A percentile compares a stretch with the other conserved stretches of the same genome.
Conservation (phyloP, 2,797 vertebrate genomes). For the Pitangus sulphuratus region DNA sequence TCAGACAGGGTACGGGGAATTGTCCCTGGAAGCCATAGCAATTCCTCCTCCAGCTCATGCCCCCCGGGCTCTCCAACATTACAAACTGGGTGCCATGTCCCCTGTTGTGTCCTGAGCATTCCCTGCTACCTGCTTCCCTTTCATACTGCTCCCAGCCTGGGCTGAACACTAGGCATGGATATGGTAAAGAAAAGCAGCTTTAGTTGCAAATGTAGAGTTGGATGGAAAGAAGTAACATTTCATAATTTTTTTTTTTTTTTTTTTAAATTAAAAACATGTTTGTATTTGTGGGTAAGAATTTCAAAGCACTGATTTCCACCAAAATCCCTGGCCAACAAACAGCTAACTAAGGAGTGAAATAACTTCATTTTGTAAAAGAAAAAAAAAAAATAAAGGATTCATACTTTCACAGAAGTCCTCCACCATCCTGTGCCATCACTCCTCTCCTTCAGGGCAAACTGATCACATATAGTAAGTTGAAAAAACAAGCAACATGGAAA, state of each 20-base stretch:
- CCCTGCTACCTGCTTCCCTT: neutral
- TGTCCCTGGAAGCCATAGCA: neutral
- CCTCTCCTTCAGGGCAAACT: neutral
- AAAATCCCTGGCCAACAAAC: neutral
- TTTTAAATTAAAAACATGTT: neutral
- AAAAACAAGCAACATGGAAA: neutral
- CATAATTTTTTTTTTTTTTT: neutral
- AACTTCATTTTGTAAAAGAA: neutral
- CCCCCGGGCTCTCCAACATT: neutral
- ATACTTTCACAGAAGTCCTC: neutral
- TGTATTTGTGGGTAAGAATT: neutral
- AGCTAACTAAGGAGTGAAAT: neutral
- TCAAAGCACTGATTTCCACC: neutral
- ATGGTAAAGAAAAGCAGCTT: neutral
- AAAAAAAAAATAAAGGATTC: neutral
- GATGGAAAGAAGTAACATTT: neutral
- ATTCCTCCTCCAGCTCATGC: neutral
- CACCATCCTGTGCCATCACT: neutral
- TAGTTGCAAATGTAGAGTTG: neutral
- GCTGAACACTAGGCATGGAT: accelerated
- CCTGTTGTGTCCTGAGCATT: neutral
- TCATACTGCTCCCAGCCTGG: neutral
- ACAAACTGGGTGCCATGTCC: neutral
- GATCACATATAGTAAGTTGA: neutral
- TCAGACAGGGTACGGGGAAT: accelerated